Percentiles rank a stretch among this genome's conserved stretches.
phyloP scores from a whole-genome alignment of 2,888 invertebrate genomes.

The Mayetiola destructor region DNA sequence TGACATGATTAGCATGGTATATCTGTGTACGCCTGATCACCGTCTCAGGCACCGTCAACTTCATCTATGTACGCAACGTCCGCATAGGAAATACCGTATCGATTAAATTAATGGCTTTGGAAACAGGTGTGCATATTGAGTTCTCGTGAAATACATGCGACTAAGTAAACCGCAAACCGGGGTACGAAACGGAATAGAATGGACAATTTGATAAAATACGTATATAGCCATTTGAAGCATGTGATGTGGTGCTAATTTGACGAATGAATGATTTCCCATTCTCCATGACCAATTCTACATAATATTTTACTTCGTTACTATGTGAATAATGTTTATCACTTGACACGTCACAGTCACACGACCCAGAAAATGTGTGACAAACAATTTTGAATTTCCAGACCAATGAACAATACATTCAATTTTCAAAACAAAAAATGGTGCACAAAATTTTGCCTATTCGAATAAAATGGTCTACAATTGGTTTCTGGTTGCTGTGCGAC shows the following conservation, averaged over 20 bases:
- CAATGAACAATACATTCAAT: not conserved
- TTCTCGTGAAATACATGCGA: no score
- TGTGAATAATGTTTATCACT: not conserved
- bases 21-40: no score
- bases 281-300: no score
- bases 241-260: constrained; percentile 3
- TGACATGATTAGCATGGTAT: constrained; percentile 8
- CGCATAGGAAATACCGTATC: not conserved
- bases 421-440: no score
- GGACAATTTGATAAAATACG: not conserved
- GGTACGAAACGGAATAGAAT: no score
- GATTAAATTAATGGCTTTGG: no score
- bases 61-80: no score
- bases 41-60: no score
- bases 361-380: no score
- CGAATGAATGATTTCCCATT: not conserved
- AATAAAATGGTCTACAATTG: not conserved
- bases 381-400: not conserved
- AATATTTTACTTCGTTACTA: no score
- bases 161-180: no score
- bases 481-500: not conserved
- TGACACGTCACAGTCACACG: constrained; percentile 3
- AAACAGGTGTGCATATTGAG: constrained; percentile 10
- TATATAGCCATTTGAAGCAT: no score
- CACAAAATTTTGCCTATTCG: not conserved